Percentiles rank a stretch among this genome's conserved stretches.
phyloP scores from a whole-genome alignment of 1,140 invertebrate genomes.

The Heliconius eleuchia region DNA sequence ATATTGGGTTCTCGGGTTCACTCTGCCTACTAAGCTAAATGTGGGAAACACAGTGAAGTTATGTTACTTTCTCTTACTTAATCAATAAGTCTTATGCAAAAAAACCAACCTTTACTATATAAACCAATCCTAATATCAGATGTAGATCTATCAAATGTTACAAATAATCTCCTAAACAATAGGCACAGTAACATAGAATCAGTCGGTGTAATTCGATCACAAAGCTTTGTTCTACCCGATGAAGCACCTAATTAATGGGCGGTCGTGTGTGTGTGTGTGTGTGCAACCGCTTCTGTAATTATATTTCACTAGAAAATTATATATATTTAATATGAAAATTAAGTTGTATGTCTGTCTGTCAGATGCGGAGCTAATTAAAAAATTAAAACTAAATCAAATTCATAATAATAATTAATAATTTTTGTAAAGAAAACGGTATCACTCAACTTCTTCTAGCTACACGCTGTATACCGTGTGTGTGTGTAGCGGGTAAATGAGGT shows the following conservation, averaged over 20 bases:
- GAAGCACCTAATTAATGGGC: background rate
- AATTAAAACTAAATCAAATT: too few species aligned
- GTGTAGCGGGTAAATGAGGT: too few species aligned
- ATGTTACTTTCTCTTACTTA: background rate
- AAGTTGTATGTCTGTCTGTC: background rate
- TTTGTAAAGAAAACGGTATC: too few species aligned
- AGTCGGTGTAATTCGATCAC: slow-evolving; percentile 7
- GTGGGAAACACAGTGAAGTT: background rate
- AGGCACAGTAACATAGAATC: background rate
- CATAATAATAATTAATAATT: too few species aligned
- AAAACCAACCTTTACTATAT: background rate
- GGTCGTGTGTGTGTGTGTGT: background rate
- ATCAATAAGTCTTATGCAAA: background rate
- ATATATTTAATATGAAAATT: background rate
- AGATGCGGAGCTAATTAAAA: background rate
- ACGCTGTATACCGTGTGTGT: too few species aligned
- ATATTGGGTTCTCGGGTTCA: too few species aligned
- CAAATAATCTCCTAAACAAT: slow-evolving; percentile 2
- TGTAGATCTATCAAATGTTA: background rate
- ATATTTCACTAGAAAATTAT: background rate
- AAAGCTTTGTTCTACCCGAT: slow-evolving; percentile 6
- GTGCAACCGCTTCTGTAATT: slow-evolving; percentile 11
- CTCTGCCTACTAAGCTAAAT: too few species aligned
- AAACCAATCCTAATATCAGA: background rate
- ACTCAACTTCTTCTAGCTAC: too few species aligned